Base-by-base conservation (phyloP, 2,888 invertebrate species). In the Polyploca ridens region DNA sequence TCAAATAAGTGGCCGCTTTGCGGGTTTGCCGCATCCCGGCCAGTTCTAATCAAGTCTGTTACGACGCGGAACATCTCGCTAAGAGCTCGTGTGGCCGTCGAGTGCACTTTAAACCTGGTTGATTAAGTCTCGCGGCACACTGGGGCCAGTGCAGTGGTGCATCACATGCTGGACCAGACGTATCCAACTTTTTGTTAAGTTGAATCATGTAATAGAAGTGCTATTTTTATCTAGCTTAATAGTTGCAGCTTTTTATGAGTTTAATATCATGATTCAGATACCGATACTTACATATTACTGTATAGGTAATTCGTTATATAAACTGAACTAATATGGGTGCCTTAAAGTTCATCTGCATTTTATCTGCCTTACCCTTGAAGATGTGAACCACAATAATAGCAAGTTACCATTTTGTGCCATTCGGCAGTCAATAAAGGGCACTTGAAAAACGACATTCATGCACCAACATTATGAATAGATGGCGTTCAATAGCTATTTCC, bases 31-130 rank as follows among this genome's bases (percentile, higher is more conserved):
- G 67, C 75, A 74, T 77, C 79, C 75, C 73, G 72, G 77, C 83
- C 80, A 77, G 87, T 87, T 88, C 88, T 90, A 89, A 90, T 90
- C 88, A 89, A 89, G 82, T 84, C 80, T 76, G 78, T 83, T 81
- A 78, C 76, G 78, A 77, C 79, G 77, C 76, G 75, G 73, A 78
- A 71, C 81, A 74, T 73, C 76, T 73, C 78, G 76, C 74, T 74
- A 77, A 73, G 71, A 80, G 84, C 79, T 81, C 78, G 82, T 79
- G 77, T 77, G 81, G 75, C 83, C 82, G 78, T 76, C 80, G 75
- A 87, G 86, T 79, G 83, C 85, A 83, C 87, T 88, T 82, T 79
- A 77, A 85, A 78, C 82, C 75, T 74, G 82, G 74, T 79, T 88
- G 86, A 88, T 89, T 88, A 87, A 83, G 83, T 83, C 82, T 79